Evolutionary conservation across 2,113 vertebrate species (phyloP), one percentile per base, ranked within the genome.

Genomic region (Poecilia latipinna): DNA sequence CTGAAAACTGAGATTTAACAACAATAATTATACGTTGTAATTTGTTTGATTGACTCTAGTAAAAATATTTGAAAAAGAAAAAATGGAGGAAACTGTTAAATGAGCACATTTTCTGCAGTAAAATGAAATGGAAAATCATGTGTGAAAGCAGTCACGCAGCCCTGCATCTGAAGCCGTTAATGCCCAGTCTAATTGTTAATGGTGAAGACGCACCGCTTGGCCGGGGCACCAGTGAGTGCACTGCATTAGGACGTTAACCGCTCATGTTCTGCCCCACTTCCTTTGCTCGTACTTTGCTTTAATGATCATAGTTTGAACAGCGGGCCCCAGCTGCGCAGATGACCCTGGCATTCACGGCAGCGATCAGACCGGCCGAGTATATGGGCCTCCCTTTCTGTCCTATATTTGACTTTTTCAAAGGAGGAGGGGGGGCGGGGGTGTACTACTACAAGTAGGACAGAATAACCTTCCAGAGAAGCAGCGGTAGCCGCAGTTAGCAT

Each of bases 401-500:
- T 92, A 92, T 90, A 91, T 93, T 90, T 91, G 88, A 91, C 86
- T 87, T 86, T 42, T 79, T 87, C 70, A 83, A 88, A 88, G 87
- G 65, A 2, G 61, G 29, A 6, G 61, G 26, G 7, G 57, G 8
- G 8, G n/a, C 68, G 78, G 85, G 37, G 22, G 83, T 83, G 80
- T 83, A 69, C 73, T 83, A 69, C 73, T 82, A 73, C 73, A 92
- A 93, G 90, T 94, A 93, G 91, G 93, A 89, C 93, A 92, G 87
- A 80, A 87, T 83, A 91, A 91, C 92, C 92, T 94, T 92, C 82
- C 68, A 82, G 78, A 86, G 84, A 82, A 70, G 71, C 57, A 84
- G 83, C 37, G 68, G 69, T 66, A 84, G 83, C 37, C 75, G 72
- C 57, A 32, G 83, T 89, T 84, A 90, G 83, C 75, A 89, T 84